These are phyloP conservation scores for Simalia tracyae DNA, from an alignment of 2,797 vertebrate species.

Conservation along the genomic window DNA sequence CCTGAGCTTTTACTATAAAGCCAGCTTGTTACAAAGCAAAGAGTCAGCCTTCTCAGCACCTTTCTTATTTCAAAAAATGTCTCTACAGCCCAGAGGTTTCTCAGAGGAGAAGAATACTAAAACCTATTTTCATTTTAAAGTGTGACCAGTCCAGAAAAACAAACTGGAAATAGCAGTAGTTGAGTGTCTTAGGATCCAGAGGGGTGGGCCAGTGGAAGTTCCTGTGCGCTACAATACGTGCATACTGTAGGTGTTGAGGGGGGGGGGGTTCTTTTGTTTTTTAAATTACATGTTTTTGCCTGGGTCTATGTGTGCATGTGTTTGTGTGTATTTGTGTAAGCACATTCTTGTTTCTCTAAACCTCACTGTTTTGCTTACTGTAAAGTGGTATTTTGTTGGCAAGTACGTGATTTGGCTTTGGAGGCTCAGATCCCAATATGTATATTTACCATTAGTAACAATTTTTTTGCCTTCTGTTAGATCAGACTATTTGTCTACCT, in stretches of 20 bases:
- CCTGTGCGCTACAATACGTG: not conserved
- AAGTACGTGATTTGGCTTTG: not conserved
- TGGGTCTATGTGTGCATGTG: not conserved
- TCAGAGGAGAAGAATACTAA: not conserved
- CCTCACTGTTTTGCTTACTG: not conserved
- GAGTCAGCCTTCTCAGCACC: not conserved
- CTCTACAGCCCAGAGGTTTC: not conserved
- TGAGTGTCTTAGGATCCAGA: not conserved
- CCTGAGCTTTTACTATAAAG: not conserved
- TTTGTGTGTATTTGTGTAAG: not conserved
- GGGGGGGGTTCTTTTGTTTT: not conserved
- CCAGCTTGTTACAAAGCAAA: not conserved
- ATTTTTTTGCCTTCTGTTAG: not conserved
- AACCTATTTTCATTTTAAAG: not conserved
- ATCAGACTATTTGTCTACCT: not conserved
- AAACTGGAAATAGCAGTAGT: not conserved
- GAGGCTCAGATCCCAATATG: not conserved
- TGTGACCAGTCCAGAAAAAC: not conserved
- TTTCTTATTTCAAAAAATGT: not conserved
- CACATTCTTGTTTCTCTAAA: not conserved
- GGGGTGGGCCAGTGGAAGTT: not conserved
- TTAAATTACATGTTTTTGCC: not conserved
- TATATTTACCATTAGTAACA: not conserved
- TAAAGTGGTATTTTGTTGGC: not conserved
- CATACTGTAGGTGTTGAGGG: not conserved